Percentiles rank a stretch among this genome's conserved stretches.
phyloP scores from a whole-genome alignment of 2,797 vertebrate genomes.

The Cryptoprocta ferox region DNA sequence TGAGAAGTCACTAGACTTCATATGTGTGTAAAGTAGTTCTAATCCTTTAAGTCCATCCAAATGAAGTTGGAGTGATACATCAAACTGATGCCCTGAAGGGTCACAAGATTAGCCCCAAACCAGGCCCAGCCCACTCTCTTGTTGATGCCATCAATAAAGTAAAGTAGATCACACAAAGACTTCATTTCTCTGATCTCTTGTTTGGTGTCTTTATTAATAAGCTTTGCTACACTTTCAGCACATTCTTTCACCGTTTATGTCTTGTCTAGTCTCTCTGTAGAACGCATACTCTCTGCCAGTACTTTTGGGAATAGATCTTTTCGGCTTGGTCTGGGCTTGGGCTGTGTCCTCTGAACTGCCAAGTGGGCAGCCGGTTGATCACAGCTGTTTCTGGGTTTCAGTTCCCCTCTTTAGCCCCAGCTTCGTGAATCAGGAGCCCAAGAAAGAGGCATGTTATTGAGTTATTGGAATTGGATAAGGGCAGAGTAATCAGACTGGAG shows the following conservation, averaged over 20 bases:
- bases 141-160: not conserved
- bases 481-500: not conserved
- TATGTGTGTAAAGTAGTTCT: not conserved
- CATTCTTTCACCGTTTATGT: not conserved
- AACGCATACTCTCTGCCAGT: not conserved
- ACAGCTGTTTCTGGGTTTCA: not conserved
- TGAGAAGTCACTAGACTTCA: not conserved
- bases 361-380: not conserved
- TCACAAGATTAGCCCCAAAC: not conserved
- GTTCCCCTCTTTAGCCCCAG: not conserved
- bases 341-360: not conserved
- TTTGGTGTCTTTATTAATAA: slow-evolving; percentile 3
- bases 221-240: not conserved
- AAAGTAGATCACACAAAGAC: not conserved
- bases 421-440: not conserved
- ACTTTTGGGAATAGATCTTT: not conserved
- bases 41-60: not conserved
- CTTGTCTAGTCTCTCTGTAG: not conserved
- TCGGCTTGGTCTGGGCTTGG: not conserved
- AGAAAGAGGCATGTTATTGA: not conserved
- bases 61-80: not conserved
- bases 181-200: not conserved
- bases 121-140: not conserved
- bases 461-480: not conserved
- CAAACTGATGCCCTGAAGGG: not conserved